phyloP scores from a whole-genome alignment of 2,797 vertebrate species.

The Falco naumanni region DNA sequence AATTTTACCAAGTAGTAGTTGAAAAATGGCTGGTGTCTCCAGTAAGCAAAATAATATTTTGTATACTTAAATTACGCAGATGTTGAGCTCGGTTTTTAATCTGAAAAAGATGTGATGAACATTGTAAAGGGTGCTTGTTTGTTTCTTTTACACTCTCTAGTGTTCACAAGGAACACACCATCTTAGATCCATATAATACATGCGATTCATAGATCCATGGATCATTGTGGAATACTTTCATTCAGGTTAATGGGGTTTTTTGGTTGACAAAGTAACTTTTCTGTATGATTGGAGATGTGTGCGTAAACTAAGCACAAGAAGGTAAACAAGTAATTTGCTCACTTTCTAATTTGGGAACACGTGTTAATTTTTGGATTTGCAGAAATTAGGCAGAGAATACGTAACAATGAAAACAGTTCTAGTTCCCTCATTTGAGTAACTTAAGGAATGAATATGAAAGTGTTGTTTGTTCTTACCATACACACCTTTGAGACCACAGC shows the following conservation, averaged over 20 bases:
- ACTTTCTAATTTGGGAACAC: not conserved
- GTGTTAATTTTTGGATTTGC: not conserved
- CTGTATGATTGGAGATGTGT: not conserved
- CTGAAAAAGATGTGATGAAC: not conserved
- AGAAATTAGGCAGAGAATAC: not conserved
- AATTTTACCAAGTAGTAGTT: not conserved
- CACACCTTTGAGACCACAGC: not conserved
- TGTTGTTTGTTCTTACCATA: not conserved
- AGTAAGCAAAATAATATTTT: not conserved
- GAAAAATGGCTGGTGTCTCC: not conserved
- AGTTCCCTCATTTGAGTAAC: not conserved
- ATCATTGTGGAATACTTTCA: not conserved
- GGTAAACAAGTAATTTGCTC: not conserved
- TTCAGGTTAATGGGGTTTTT: not conserved
- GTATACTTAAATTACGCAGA: not conserved
- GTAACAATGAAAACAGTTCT: not conserved
- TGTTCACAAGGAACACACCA: not conserved
- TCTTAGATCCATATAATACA: not conserved
- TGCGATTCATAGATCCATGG: accelerated
- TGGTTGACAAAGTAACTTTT: not conserved
- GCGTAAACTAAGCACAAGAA: not conserved
- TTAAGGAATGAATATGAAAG: not conserved
- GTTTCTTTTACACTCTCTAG: not conserved
- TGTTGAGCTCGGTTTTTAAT: not conserved
- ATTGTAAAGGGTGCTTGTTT: not conserved